A percentile compares a stretch with the other conserved stretches of the same genome.
These are phyloP conservation scores for Aelia acuminata DNA, from an alignment of 2,888 invertebrate species.

Conservation along the genomic window DNA sequence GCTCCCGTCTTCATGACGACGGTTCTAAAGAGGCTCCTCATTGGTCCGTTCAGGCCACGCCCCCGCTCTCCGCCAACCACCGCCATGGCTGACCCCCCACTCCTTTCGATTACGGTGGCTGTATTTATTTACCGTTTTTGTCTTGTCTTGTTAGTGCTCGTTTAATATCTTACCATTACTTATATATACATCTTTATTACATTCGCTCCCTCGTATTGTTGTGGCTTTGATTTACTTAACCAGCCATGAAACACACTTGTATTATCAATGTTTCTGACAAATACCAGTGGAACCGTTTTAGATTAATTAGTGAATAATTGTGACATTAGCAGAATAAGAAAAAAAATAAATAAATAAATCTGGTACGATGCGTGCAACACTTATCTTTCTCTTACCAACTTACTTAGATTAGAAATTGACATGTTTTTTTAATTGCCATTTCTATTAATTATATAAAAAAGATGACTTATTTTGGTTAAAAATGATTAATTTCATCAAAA, in stretches of 20 bases:
- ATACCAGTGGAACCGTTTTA: too few species aligned
- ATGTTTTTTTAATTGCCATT: too few species aligned
- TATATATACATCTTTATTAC: neutral
- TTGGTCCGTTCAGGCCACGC: conserved; percentile 38
- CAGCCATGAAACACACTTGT: neutral
- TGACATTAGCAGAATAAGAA: too few species aligned
- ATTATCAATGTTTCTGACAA: neutral
- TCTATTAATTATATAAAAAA: too few species aligned
- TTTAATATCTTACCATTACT: neutral
- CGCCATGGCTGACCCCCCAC: conserved; percentile 9
- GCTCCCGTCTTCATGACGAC: neutral
- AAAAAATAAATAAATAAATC: too few species aligned
- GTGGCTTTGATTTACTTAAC: neutral
- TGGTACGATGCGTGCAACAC: too few species aligned
- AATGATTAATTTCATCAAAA: too few species aligned
- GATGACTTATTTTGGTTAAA: too few species aligned
- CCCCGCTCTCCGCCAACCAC: neutral
- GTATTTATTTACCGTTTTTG: conserved; percentile 12
- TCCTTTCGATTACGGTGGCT: neutral
- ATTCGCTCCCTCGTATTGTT: neutral
- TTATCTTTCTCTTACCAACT: too few species aligned
- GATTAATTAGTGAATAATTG: too few species aligned
- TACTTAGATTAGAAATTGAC: too few species aligned
- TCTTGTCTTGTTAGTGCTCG: neutral
- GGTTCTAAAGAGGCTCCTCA: neutral